Evolutionary conservation across 2,797 vertebrate species (phyloP), one percentile per base, ranked within the genome.

Genomic region (Menidia menidia): DNA sequence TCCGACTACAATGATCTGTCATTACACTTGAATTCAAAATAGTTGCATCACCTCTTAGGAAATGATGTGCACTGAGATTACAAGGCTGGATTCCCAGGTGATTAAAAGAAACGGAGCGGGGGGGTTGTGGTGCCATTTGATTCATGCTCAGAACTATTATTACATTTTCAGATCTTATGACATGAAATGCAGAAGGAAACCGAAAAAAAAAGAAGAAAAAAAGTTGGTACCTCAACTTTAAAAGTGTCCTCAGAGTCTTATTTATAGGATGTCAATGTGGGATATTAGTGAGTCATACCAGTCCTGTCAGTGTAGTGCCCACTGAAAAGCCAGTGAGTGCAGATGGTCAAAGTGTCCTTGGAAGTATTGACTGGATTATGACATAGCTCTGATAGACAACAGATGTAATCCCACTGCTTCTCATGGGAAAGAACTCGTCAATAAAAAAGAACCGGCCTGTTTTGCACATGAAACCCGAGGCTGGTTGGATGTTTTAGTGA

Each of bases 1-100:
- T 70, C 74, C 71, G 35, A 72, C 81, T 88, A 89, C 90, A 91
- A 92, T 83, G 78, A 69, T 64, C 57, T 78, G 79, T 79, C 82
- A 68, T 93, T 92, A 88, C 91, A 87, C 86, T 81, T 25, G 64
- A 77, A 91, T 83, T 88, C 75, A 80, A 73, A 80, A 80, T 50
- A 76, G 65, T 93, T 93, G 88, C 92, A 89, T 93, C 92, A 93
- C 67, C 80, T 82, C 68, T 80, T 45, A 82, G 83, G 79, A 88
- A 88, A 84, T 48, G 56, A 83, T 87, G 75, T 71, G 66, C 39
- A 32, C 66, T 80, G 58, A 64, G 68, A 73, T 72, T 81, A 77
- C 65, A 63, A 76, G 78, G 75, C 78, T 68, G 65, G 79, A 84
- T 79, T 88, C 89, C 81, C 80, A 0, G 58, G 64, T 76, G 89